phyloP scores from a whole-genome alignment of 2,113 vertebrate genomes.

The Hymenochirus boettgeri region DNA sequence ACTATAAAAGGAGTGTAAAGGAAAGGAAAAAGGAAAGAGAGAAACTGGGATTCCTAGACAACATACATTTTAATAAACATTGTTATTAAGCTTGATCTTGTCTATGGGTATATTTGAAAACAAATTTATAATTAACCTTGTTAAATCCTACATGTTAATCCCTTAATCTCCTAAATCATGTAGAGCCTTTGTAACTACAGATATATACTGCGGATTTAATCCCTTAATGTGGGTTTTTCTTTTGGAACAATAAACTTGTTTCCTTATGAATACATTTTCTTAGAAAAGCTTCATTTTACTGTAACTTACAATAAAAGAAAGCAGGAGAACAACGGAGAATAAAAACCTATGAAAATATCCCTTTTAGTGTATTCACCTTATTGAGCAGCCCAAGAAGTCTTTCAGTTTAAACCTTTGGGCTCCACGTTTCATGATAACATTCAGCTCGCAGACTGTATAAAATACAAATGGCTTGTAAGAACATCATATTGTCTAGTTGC shows the following conservation, averaged over 20 bases:
- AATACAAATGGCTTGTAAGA: too few relatives aligned
- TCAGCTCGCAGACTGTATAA: too few relatives aligned
- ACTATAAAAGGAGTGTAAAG: too few relatives aligned
- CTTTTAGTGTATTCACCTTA: too few relatives aligned
- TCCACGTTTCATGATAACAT: too few relatives aligned
- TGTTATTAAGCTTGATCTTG: conserved; percentile 14
- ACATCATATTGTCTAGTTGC: too few relatives aligned
- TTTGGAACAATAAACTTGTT: conserved; percentile 7
- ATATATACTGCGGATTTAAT: conserved; percentile 24
- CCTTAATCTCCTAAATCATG: conserved; percentile 31
- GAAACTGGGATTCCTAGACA: too few relatives aligned
- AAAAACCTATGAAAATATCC: background rate
- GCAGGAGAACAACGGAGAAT: background rate
- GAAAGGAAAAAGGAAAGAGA: too few relatives aligned
- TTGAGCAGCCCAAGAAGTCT: too few relatives aligned
- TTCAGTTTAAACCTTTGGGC: too few relatives aligned
- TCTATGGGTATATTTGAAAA: conserved; percentile 13
- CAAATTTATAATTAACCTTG: conserved; percentile 32
- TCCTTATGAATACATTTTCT: background rate
- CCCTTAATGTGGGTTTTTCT: conserved; percentile 10
- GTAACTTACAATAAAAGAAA: background rate
- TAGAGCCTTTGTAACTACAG: conserved; percentile 17
- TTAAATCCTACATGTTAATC: conserved; percentile 33
- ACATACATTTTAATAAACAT: background rate
- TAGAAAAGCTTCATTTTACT: background rate